Percentiles rank a stretch among this genome's conserved stretches.
These are phyloP conservation scores for Dendrocincla tyrannina DNA, from an alignment of 2,797 vertebrate species.

Conservation along the genomic window DNA sequence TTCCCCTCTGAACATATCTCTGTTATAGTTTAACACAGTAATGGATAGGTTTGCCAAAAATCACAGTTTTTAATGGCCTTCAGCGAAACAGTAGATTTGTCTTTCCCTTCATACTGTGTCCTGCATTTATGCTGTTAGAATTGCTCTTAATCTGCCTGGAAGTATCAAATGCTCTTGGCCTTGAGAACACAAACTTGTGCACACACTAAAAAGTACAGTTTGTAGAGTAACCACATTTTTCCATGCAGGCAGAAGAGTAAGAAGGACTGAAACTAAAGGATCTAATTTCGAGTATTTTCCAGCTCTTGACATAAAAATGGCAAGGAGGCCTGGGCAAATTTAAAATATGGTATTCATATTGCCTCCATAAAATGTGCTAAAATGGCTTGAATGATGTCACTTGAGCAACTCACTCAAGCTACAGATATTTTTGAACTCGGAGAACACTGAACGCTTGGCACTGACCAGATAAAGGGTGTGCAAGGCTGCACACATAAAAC, in stretches of 20 bases:
- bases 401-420: conserved; percentile 16
- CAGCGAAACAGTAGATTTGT: conserved; percentile 74
- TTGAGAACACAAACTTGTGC: conserved; percentile 40
- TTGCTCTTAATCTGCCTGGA: conserved; percentile 57
- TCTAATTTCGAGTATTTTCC: conserved; percentile 41
- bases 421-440: conserved; percentile 16
- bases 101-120: conserved; percentile 72
- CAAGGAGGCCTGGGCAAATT: conserved; percentile 9
- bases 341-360: conserved; percentile 26
- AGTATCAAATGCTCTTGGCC: conserved; percentile 56
- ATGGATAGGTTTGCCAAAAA: conserved; percentile 74
- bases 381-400: conserved; percentile 44
- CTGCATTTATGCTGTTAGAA: conserved; percentile 59
- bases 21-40: conserved; percentile 72
- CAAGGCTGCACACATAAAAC: background rate
- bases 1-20: conserved; percentile 67
- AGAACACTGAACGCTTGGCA: background rate
- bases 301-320: conserved; percentile 40
- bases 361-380: conserved; percentile 8
- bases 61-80: conserved; percentile 76
- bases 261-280: conserved; percentile 20
- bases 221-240: conserved; percentile 22
- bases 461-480: background rate
- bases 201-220: conserved; percentile 18
- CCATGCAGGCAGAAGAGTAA: conserved; percentile 28